Base-by-base conservation (phyloP, 2,113 vertebrate genomes). In the Tychaedon coryphoeus region DNA sequence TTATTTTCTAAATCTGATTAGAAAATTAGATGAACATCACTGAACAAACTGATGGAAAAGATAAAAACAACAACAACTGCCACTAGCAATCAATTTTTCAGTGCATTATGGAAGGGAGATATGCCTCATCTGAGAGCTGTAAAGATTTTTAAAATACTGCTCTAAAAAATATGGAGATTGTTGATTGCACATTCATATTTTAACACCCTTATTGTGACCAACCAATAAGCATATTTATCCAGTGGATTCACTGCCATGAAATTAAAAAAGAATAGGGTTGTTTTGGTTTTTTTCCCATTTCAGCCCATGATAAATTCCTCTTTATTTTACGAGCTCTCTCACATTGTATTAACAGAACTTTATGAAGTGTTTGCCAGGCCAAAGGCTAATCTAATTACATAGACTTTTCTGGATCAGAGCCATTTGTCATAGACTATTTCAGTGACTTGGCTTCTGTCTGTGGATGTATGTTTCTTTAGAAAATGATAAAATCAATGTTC, bases 361-460 rank as follows among this genome's bases (percentile, higher is more conserved):
- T 93, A 96, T 92, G 64, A 95, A 96, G 74, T 91, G 86, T 94
- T 92, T 82, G 65, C 45, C 20, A 78, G 92, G 92, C 53, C 92
- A 97, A 96, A 96, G 90, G 86, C 67, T 96, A 96, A 97, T 97
- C 86, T 97, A 97, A 96, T 96, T 97, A 94, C 65, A 90, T 23
- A 69, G 88, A 62, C 61, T 90, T 94, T 95, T 96, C 95, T 93
- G 93, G 88, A 93, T 92, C 79, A 67, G 70, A 95, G 96, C 87
- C 51, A 76, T 96, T 95, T 92, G 61, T 93, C 91, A 90, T 71
- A 95, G 66, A 78, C 45, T 88, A 36, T 92, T 96, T 78, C 80
- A 95, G 53, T 57, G 73, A 67, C 62, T 91, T 86, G 48, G 69
- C 51, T 93, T 94, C 93, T 93, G 87, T 79, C 58, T 93, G 60